Percentiles rank a stretch among this genome's conserved stretches.
Evolutionary conservation across 2,888 invertebrate species (phyloP).

Genomic region (Callosobruchus maculatus): DNA sequence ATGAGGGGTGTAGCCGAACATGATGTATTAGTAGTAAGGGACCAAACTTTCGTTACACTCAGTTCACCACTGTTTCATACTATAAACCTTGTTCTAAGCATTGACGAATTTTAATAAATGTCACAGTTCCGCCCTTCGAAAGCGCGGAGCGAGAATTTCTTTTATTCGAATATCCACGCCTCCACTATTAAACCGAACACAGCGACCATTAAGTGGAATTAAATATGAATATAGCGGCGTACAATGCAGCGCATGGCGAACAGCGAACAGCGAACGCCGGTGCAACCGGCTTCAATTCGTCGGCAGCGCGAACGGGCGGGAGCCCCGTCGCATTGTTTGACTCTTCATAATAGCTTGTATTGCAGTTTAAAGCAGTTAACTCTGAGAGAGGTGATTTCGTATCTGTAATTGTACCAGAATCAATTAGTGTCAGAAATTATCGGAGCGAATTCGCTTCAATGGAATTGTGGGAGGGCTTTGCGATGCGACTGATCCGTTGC

Average conservation of each 20-base stretch:
- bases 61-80: too few species aligned
- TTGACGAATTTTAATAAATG: too few species aligned
- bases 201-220: background rate
- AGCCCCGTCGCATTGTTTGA: background rate
- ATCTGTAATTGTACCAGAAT: slow-evolving; percentile 99
- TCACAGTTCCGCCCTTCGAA: background rate
- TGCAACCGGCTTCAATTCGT: background rate
- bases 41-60: too few species aligned
- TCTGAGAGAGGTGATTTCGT: slow-evolving; percentile 52
- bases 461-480: background rate
- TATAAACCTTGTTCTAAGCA: too few species aligned
- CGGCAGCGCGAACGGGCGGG: background rate
- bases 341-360: background rate
- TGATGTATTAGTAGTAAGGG: too few species aligned
- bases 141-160: too few species aligned
- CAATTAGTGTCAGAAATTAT: slow-evolving; percentile 75
- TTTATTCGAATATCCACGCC: background rate
- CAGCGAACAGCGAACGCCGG: background rate
- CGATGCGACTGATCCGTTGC: too few species aligned
- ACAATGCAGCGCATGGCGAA: background rate
- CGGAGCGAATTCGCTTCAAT: background rate
- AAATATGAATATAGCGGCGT: background rate
- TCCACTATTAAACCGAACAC: background rate
- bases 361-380: background rate
- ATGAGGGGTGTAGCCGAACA: too few species aligned